These are phyloP conservation scores for Copidosoma floridanum DNA, from an alignment of 1,140 invertebrate genomes.

Conservation along the genomic window DNA sequence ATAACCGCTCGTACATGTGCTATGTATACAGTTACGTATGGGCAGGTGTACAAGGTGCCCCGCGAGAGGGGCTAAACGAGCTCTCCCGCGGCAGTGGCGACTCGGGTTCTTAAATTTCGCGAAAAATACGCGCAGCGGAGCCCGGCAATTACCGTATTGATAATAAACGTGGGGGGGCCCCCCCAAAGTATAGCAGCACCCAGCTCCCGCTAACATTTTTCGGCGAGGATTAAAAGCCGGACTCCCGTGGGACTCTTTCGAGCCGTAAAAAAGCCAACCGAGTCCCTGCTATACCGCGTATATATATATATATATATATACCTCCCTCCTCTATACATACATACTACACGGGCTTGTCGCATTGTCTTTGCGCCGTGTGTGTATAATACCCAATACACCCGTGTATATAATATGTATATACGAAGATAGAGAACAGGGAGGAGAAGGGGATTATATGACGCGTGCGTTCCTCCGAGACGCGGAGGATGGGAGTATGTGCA, in stretches of 20 bases:
- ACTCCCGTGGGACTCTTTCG: background rate
- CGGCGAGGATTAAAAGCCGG: slow-evolving; percentile 23
- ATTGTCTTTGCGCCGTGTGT: slow-evolving; percentile 17
- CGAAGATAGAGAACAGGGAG: no score
- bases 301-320: no score
- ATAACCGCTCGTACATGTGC: background rate
- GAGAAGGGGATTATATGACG: slow-evolving; percentile 8
- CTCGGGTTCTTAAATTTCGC: background rate
- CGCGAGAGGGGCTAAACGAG: no score
- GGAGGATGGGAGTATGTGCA: background rate
- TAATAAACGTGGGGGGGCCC: slow-evolving; percentile 22
- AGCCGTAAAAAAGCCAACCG: no score
- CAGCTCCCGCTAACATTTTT: slow-evolving; percentile 13
- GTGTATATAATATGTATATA: no score
- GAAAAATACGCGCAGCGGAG: slow-evolving; percentile 15
- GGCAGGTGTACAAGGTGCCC: background rate
- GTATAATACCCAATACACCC: no score
- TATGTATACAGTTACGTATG: background rate
- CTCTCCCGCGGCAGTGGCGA: background rate
- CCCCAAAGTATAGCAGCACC: no score
- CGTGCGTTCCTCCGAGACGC: background rate
- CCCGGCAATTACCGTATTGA: slow-evolving; percentile 25
- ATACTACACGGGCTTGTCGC: background rate
- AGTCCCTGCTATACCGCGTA: no score
- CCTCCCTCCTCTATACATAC: no score